Percentiles rank a stretch among this genome's conserved stretches.
These are phyloP conservation scores for Scaptomyza polygonia DNA, from an alignment of 2,888 invertebrate species.

Conservation along the genomic window DNA sequence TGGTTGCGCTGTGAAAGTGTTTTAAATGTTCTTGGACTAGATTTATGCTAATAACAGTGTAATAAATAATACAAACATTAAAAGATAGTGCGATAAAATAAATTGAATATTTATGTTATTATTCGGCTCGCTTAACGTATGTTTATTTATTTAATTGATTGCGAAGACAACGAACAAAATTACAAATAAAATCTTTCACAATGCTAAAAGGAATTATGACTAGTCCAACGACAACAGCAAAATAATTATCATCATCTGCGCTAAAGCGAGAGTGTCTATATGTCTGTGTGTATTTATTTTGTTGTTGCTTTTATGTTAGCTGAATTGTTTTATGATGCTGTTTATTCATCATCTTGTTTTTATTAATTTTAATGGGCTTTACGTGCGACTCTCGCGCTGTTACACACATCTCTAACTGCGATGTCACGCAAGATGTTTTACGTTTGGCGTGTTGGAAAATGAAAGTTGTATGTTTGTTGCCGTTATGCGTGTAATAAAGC, in stretches of 20 bases:
- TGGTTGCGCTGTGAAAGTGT: slow-evolving; percentile 75
- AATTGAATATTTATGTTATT: too few relatives aligned
- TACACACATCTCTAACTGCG: slow-evolving; percentile 40
- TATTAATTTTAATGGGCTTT: slow-evolving; percentile 71
- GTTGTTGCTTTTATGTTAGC: not conserved
- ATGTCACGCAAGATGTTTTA: slow-evolving; percentile 74
- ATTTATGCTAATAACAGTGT: slow-evolving; percentile 31
- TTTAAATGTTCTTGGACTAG: slow-evolving; percentile 63
- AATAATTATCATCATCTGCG: slow-evolving; percentile 18
- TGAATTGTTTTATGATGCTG: slow-evolving; percentile 40
- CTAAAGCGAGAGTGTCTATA: slow-evolving; percentile 54
- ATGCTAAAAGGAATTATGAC: slow-evolving; percentile 62
- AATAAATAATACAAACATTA: slow-evolving; percentile 1
- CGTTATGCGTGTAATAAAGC: slow-evolving; percentile 31
- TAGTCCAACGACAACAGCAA: slow-evolving; percentile 15
- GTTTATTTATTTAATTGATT: not conserved
- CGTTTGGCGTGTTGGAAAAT: slow-evolving; percentile 72
- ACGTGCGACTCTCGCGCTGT: slow-evolving; percentile 55
- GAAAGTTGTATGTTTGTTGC: slow-evolving; percentile 72
- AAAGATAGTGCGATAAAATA: too few relatives aligned
- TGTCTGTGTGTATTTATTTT: not conserved
- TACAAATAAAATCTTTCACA: too few relatives aligned
- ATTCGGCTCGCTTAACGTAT: too few relatives aligned
- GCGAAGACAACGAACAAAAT: too few relatives aligned
- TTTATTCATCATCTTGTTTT: slow-evolving; percentile 19